A percentile compares a stretch with the other conserved stretches of the same genome.
Evolutionary conservation across 2,797 vertebrate genomes (phyloP).

Genomic region (Spinus olivaceus): DNA sequence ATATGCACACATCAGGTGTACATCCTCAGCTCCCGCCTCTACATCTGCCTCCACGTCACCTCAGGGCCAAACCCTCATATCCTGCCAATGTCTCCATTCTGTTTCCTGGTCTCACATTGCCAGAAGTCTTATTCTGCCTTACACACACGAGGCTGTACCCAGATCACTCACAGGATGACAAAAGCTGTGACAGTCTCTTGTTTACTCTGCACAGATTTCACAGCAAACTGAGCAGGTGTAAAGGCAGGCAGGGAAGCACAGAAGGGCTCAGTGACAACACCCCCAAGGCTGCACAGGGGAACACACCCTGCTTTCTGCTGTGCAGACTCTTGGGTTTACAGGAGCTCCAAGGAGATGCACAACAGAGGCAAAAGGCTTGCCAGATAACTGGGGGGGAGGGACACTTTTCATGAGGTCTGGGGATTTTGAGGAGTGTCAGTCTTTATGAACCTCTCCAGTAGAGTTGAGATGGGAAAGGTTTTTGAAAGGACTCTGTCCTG

Average conservation of each 20-base stretch:
- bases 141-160: rapidly evolving
- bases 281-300: rapidly evolving
- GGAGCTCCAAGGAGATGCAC: neutral
- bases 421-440: neutral
- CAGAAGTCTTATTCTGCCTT: neutral
- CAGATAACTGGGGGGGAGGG: rapidly evolving
- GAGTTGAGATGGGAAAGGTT: neutral
- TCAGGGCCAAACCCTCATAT: neutral
- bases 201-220: neutral
- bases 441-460: neutral
- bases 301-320: neutral
- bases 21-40: neutral
- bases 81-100: neutral
- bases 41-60: neutral
- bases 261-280: neutral
- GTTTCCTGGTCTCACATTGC: neutral
- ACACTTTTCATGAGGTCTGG: neutral
- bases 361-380: neutral
- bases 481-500: neutral
- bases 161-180: neutral
- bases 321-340: neutral
- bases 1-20: neutral
- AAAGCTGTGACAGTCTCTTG: neutral
- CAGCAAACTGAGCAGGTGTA: neutral
- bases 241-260: neutral